phyloP scores from a whole-genome alignment of 1,140 invertebrate species.

The fruit fly (Drosophila melanogaster) region Release_6_plus_ISO1_MT NC_004354.4:8097001-8097500 shows the following conservation, averaged over 20 bases:
- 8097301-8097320: conserved; percentile 91
- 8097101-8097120: no score
- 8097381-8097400: conserved; percentile 39
- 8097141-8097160: conserved; percentile 82
- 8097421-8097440: conserved; percentile 88
- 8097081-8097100: neutral
- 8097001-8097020: conserved; percentile 95
- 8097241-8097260: conserved; percentile 88
- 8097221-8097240: conserved; percentile 91
- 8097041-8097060: conserved; percentile 92
- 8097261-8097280: conserved; percentile 95
- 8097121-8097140: no score
- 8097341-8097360: conserved; percentile 91
- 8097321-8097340: conserved; percentile 91
- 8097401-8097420: neutral
- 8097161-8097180: conserved; percentile 95
- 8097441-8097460: conserved; percentile 93
- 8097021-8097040: conserved; percentile 92
- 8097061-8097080: conserved; percentile 93
- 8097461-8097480: conserved; percentile 94
- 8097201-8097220: conserved; percentile 90
- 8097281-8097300: conserved; percentile 93
- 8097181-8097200: conserved; percentile 95
- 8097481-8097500: conserved; percentile 89
- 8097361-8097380: conserved; percentile 90